Percentiles rank a stretch among this genome's conserved stretches.
phyloP scores from a whole-genome alignment of 2,888 invertebrate genomes.

The Luffia ferchaultella region DNA sequence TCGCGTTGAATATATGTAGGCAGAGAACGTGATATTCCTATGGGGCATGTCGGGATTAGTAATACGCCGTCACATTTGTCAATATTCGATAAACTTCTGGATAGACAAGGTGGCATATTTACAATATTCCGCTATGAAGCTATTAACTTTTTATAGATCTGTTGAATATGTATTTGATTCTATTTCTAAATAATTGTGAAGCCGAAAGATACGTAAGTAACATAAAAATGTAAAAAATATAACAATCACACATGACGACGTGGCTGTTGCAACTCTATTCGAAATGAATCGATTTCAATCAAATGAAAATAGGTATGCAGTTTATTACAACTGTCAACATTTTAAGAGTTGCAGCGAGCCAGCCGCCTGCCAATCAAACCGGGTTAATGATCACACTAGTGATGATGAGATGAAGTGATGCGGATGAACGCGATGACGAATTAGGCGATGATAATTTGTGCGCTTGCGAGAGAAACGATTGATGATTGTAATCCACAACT shows the following conservation, averaged over 20 bases:
- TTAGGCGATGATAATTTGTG: conserved; percentile 21
- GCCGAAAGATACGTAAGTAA: conserved; percentile 34
- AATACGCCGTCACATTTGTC: neutral
- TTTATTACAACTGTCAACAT: neutral
- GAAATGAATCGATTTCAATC: neutral
- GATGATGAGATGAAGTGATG: conserved; percentile 45
- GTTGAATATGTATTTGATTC: conserved; percentile 39
- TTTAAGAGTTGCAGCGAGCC: conserved; percentile 21
- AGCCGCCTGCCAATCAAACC: conserved; percentile 55
- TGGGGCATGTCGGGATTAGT: neutral
- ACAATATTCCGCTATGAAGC: conserved; percentile 20
- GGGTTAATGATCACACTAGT: conserved; percentile 41
- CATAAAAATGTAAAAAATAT: conserved; percentile 38
- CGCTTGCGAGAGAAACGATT: neutral
- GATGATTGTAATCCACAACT: no score
- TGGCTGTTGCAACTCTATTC: conserved; percentile 27
- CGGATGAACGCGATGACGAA: conserved; percentile 40
- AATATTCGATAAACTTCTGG: conserved; percentile 39
- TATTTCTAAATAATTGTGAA: conserved; percentile 17
- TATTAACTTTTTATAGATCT: conserved; percentile 9
- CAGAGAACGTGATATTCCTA: neutral
- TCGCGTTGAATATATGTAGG: neutral
- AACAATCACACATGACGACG: conserved; percentile 53
- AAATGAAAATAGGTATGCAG: neutral
- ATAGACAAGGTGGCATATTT: conserved; percentile 42